Evolutionary conservation across 2,888 invertebrate species (phyloP).

Genomic region (Tetrapedia diversipes): DNA sequence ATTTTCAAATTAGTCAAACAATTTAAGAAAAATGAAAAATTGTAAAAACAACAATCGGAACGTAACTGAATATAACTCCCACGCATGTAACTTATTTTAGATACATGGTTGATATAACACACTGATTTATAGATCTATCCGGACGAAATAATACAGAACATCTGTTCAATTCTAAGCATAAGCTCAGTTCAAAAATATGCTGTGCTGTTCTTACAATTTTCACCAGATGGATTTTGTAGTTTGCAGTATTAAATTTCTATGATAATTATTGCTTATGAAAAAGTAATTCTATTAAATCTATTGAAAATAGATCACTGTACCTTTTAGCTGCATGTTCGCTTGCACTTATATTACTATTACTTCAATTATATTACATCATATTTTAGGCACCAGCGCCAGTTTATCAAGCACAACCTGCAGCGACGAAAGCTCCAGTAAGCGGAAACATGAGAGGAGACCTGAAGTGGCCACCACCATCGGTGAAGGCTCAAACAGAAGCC

Average conservation of each 20-base stretch:
- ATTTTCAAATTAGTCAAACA: not conserved
- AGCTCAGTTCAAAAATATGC: constrained; percentile 62
- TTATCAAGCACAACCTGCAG: constrained; percentile 91
- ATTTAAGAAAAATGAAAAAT: not conserved
- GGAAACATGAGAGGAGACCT: constrained; percentile 93
- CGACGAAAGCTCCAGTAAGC: constrained; percentile 82
- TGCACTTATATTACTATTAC: no score
- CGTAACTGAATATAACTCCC: constrained; percentile 1
- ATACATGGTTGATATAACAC: constrained; percentile 2
- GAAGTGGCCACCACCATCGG: constrained; percentile 93
- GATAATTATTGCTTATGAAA: not conserved
- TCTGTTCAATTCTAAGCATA: no score
- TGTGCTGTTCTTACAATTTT: constrained; percentile 39
- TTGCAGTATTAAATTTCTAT: not conserved
- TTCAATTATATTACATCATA: not conserved
- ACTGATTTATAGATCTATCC: constrained; percentile 46
- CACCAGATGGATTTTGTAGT: not conserved
- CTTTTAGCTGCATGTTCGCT: no score
- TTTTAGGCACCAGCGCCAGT: constrained; percentile 87
- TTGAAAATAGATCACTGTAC: not conserved
- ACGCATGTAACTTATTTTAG: constrained; percentile 30
- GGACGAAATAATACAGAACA: constrained; percentile 54
- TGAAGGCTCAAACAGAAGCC: constrained; percentile 89
- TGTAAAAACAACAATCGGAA: not conserved
- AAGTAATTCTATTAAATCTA: not conserved